Conservation (phyloP, 2,797 vertebrate species). For the Anableps anableps region DNA sequence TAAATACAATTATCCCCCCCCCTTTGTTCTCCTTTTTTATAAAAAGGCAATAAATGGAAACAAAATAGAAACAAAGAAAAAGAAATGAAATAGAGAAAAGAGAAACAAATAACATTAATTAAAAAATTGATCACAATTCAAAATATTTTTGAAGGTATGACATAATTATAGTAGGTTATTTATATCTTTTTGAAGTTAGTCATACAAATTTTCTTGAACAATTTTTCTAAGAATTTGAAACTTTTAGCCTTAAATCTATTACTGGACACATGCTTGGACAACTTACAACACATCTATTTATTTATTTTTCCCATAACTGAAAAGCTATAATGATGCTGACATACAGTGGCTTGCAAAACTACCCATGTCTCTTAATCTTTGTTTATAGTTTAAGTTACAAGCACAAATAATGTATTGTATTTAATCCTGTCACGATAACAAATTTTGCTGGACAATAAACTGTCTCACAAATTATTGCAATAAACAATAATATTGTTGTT, state of each 20-base stretch:
- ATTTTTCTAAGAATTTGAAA: constrained; percentile 4
- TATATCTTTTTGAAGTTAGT: background rate
- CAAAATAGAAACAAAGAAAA: background rate
- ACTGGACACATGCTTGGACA: background rate
- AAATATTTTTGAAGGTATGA: background rate
- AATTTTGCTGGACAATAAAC: too few relatives aligned
- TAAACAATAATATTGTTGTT: too few relatives aligned
- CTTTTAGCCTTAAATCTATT: background rate
- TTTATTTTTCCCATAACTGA: background rate
- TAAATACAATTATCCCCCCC: background rate
- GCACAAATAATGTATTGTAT: background rate
- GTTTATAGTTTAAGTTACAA: background rate
- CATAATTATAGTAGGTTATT: background rate
- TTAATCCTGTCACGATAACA: too few relatives aligned
- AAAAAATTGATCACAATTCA: background rate
- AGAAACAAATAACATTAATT: background rate
- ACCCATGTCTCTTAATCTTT: background rate
- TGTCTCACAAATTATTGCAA: too few relatives aligned
- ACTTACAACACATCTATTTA: background rate
- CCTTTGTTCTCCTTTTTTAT: background rate
- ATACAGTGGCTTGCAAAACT: background rate
- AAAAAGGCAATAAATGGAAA: background rate
- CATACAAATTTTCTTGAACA: background rate
- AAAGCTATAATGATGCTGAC: background rate
- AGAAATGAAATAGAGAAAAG: background rate